phyloP scores from a whole-genome alignment of 2,797 vertebrate genomes.

The Syndactyla subalaris region DNA sequence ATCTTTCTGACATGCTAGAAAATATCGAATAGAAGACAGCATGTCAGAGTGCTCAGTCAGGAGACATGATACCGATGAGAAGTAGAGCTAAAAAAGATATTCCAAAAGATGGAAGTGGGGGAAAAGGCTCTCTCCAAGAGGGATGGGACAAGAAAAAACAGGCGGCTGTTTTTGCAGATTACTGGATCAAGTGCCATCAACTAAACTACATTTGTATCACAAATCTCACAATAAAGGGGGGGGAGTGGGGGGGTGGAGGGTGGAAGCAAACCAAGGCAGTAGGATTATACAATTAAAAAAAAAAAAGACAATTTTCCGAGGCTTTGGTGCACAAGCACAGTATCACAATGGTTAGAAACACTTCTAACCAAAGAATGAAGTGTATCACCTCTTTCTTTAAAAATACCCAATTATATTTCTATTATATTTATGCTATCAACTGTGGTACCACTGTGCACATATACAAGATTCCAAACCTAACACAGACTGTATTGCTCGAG shows the following conservation, averaged over 20 bases:
- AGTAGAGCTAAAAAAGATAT: background rate
- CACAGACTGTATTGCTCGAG: fast-evolving
- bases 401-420: background rate
- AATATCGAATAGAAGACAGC: background rate
- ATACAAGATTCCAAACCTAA: background rate
- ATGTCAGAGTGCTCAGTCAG: background rate
- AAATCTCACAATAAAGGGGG: background rate
- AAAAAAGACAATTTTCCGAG: background rate
- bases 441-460: background rate
- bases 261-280: background rate
- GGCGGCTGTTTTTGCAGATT: background rate
- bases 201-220: background rate
- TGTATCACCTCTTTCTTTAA: background rate
- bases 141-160: background rate
- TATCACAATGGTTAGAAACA: background rate
- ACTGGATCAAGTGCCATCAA: background rate
- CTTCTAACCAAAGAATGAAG: background rate
- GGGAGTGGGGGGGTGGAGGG: fast-evolving
- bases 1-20: background rate
- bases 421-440: background rate
- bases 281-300: background rate
- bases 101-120: background rate
- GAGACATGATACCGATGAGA: background rate
- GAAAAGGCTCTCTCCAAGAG: background rate
- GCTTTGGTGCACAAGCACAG: background rate